A percentile compares a stretch with the other conserved stretches of the same genome.
Conservation (phyloP, 1,140 invertebrate genomes). For the Hydropsyche tenuis region DNA sequence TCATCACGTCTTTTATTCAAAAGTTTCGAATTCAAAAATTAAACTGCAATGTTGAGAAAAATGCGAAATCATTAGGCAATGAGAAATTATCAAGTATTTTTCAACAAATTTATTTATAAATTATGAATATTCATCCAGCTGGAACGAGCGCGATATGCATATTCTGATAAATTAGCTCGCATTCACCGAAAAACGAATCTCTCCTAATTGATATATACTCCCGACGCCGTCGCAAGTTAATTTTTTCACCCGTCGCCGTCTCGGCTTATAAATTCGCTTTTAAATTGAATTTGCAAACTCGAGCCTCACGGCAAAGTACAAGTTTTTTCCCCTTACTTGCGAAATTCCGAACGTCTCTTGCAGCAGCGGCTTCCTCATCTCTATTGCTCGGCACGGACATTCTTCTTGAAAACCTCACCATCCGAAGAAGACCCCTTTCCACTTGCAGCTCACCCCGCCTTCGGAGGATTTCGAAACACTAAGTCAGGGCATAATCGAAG, state of each 20-base stretch:
- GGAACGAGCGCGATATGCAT: too few relatives aligned
- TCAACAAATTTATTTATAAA: too few relatives aligned
- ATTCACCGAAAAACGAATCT: background rate
- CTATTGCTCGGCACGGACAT: background rate
- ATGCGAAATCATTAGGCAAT: too few relatives aligned
- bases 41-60: too few relatives aligned
- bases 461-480: background rate
- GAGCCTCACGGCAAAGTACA: background rate
- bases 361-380: slow-evolving; percentile 8
- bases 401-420: background rate
- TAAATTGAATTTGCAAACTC: slow-evolving; percentile 25
- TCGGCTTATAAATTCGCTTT: slow-evolving; percentile 21
- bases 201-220: slow-evolving; percentile 14
- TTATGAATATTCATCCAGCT: too few relatives aligned
- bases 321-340: background rate
- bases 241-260: background rate
- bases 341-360: background rate
- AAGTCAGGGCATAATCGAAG: slow-evolving; percentile 12
- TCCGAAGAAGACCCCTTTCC: background rate
- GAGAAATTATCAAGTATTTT: too few relatives aligned
- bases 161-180: too few relatives aligned
- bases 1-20: too few relatives aligned
- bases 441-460: background rate
- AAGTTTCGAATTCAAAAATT: too few relatives aligned
- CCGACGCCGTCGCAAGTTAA: background rate